A percentile compares a stretch with the other conserved stretches of the same genome.
Conservation (phyloP, 2,113 vertebrate species). For the Ceratotherium simum region DNA sequence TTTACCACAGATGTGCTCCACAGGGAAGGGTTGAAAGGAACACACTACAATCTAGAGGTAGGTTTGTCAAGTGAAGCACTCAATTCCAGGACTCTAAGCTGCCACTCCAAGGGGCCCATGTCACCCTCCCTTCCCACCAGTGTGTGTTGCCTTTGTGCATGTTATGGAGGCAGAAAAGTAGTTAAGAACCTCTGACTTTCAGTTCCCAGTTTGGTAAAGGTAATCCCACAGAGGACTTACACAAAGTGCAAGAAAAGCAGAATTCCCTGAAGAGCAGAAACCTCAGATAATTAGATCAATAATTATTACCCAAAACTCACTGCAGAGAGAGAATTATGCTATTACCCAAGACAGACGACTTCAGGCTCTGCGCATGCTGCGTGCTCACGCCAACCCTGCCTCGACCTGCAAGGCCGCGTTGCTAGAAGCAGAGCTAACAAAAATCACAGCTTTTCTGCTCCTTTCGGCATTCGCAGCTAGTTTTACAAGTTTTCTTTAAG, state of each 20-base stretch:
- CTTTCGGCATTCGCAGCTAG: neutral
- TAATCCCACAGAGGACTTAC: neutral
- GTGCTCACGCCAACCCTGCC: rapidly evolving
- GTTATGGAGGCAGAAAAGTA: neutral
- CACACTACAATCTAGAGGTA: neutral
- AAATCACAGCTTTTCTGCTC: neutral
- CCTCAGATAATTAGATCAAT: neutral
- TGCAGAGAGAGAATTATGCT: neutral
- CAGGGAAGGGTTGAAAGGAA: neutral
- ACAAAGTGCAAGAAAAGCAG: neutral
- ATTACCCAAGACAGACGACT: neutral
- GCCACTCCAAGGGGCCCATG: neutral
- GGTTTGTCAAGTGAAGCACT: neutral
- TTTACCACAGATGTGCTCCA: neutral
- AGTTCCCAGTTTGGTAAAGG: neutral
- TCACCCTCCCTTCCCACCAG: too few species aligned
- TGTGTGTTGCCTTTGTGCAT: rapidly evolving
- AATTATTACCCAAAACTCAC: neutral
- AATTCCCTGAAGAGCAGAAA: neutral
- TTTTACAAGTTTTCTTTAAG: neutral
- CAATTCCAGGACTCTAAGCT: neutral
- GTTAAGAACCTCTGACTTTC: neutral
- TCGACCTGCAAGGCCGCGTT: neutral
- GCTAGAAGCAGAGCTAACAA: neutral
- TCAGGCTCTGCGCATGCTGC: rapidly evolving